These are phyloP conservation scores for Sycobia sp. DNA, from an alignment of 1,140 invertebrate species.

Conservation along the genomic window DNA sequence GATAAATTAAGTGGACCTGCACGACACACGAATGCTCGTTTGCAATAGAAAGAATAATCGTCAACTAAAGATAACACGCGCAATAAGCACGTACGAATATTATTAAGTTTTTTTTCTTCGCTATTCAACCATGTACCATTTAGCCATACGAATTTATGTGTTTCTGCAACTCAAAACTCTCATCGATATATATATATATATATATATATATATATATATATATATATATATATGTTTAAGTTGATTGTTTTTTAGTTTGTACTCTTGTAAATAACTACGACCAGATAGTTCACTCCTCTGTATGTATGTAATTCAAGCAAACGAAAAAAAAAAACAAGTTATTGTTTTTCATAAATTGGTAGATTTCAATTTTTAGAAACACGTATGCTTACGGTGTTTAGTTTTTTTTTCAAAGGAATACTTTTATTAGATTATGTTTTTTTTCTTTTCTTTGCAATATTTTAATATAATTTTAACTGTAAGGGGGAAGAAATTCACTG, in stretches of 20 bases:
- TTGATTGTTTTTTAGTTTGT: slow-evolving; percentile 37
- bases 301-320: slow-evolving; percentile 13
- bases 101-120: slow-evolving; percentile 3
- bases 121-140: background rate
- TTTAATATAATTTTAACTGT: background rate
- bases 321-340: slow-evolving; percentile 1
- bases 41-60: background rate
- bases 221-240: slow-evolving; percentile 15
- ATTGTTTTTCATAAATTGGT: too few species aligned
- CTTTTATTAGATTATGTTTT: background rate
- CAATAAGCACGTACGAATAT: too few species aligned
- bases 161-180: slow-evolving; percentile 4
- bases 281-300: slow-evolving; percentile 7
- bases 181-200: slow-evolving; percentile 22
- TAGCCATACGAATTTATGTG: background rate
- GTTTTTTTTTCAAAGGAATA: slow-evolving; percentile 15
- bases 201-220: slow-evolving; percentile 22
- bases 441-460: background rate
- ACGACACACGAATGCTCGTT: background rate
- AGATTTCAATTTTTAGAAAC: too few species aligned
- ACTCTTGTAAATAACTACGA: slow-evolving; percentile 45
- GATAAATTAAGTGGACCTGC: slow-evolving; percentile 10
- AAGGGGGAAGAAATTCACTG: too few species aligned
- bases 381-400: too few species aligned
- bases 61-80: background rate